phyloP scores from a whole-genome alignment of 2,113 vertebrate genomes.

The Sinocyclocheilus maitianheensis region DNA sequence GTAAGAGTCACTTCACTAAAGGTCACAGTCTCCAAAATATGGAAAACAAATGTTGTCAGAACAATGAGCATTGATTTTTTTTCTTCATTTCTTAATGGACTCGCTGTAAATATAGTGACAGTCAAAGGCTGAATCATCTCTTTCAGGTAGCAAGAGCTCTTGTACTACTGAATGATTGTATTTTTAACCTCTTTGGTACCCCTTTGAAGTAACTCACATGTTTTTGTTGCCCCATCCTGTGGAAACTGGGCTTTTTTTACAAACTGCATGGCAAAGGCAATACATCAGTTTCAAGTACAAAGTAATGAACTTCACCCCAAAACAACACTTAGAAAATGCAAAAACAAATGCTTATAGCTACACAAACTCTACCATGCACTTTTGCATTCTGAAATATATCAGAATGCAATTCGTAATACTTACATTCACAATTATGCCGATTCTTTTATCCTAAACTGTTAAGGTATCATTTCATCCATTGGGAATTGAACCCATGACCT shows the following conservation, averaged over 20 bases:
- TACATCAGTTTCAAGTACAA: too few species aligned
- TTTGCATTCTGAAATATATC: background rate
- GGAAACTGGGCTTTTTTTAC: too few species aligned
- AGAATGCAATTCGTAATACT: background rate
- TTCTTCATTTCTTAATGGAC: constrained; percentile 61
- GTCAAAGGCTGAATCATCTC: constrained; percentile 46
- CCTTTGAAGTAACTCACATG: background rate
- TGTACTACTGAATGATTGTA: background rate
- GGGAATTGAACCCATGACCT: too few species aligned
- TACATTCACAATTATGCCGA: too few species aligned
- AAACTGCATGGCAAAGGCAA: too few species aligned
- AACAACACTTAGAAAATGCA: too few species aligned
- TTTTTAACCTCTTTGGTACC: background rate
- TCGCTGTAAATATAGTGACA: constrained; percentile 65
- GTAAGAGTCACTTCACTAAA: constrained; percentile 48
- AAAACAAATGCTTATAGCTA: background rate
- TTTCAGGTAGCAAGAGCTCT: too few species aligned
- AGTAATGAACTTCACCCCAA: too few species aligned
- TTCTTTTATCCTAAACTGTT: too few species aligned
- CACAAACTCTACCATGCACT: background rate
- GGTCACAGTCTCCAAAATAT: constrained; percentile 52
- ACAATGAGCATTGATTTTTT: constrained; percentile 66
- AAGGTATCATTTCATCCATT: too few species aligned
- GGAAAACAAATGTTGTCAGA: constrained; percentile 35
- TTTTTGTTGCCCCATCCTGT: background rate